Evolutionary conservation across 2,797 vertebrate species (phyloP), one percentile per base, ranked within the genome.

Genomic region (Rhinella marina): DNA sequence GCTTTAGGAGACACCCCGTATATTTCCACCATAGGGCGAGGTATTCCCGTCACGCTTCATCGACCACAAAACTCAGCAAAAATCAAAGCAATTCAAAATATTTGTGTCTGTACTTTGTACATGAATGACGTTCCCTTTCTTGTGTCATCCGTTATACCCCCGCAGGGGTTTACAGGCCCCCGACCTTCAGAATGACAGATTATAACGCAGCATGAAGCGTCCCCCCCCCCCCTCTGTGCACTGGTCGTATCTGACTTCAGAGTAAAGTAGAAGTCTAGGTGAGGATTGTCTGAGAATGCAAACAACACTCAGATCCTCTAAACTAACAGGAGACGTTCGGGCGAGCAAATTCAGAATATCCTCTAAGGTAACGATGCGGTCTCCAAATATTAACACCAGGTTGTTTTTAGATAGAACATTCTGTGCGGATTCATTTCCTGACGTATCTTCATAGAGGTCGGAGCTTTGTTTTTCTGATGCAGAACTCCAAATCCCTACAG

Each of bases 81-180:
- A 81, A 64, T 82, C 80, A 82, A 50, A 82, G 61, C 19, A 61
- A 61, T 80, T 61, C 56, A 14, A 54, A 68, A 82, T 68, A 68
- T 82, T 82, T 82, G 56, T 68, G 48, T 82, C 62, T 66, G 81
- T 68, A 62, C 56, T 61, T 80, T 80, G 78, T 80, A 61, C 29
- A 14, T 27, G 62, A 66, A 23, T 52, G 80, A 9, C 23, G 41
- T 16, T 82, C 29, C 41, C 62, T 66, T 25, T 66, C 81, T 48
- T 61, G 78, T 61, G 57, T 61, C 57, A 61, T 80, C 56, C 41
- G 16, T 41, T 80, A 32, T 17, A 57, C 3, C n/a, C 77, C 78
- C 27, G 62, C 25, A 12, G 61, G 59, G 64, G 23, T 77, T 27
- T 27, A 14, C 48, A 14, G 23, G 6, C 21, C 12, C 52, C 48